Evolutionary conservation across 2,113 vertebrate species (phyloP).

Genomic region (Mustela lutreola): DNA sequence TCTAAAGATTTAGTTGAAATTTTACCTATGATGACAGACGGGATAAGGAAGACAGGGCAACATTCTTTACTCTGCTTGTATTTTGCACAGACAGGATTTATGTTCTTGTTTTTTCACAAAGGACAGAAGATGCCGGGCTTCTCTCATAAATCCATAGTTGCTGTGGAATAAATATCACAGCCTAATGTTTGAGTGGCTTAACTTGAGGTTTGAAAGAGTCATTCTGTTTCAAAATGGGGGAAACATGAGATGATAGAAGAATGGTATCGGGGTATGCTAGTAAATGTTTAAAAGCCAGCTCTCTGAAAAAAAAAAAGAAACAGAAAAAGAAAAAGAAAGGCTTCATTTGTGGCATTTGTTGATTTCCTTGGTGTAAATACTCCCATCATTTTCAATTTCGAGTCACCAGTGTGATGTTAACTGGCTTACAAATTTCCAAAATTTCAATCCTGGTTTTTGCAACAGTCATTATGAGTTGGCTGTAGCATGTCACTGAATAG

Average conservation of each 20-base stretch:
- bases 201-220: slow-evolving; percentile 33
- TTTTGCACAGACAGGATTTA: slow-evolving; percentile 70
- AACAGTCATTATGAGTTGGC: background rate
- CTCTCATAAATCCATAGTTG: slow-evolving; percentile 60
- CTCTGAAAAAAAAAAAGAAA: background rate
- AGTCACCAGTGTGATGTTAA: background rate
- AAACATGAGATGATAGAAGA: background rate
- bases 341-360: background rate
- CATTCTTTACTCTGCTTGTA: slow-evolving; percentile 45
- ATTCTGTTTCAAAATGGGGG: slow-evolving; percentile 12
- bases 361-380: slow-evolving; percentile 18
- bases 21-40: slow-evolving; percentile 68
- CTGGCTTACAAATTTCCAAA: background rate
- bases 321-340: background rate
- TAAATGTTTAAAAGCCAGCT: background rate
- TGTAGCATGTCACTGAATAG: background rate
- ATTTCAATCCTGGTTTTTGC: background rate
- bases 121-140: background rate
- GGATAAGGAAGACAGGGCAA: slow-evolving; percentile 47
- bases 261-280: background rate
- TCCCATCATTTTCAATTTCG: background rate
- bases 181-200: slow-evolving; percentile 16
- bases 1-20: slow-evolving; percentile 73
- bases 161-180: background rate
- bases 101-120: slow-evolving; percentile 70